These are phyloP conservation scores for Hyalella azteca DNA, from an alignment of 2,888 invertebrate genomes.

Conservation along the genomic window DNA sequence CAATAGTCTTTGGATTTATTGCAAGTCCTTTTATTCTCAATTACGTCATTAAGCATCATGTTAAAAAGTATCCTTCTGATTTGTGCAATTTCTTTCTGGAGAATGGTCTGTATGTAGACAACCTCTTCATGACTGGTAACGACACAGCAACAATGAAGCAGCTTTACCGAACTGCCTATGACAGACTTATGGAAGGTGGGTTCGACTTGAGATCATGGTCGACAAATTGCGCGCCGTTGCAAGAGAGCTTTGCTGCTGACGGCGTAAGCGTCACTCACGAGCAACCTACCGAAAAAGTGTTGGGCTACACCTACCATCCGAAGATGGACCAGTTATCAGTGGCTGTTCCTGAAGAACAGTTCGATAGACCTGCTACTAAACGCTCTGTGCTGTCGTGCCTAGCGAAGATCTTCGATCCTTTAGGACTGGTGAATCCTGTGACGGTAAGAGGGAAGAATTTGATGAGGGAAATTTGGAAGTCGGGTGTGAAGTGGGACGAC, in stretches of 20 bases:
- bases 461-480: not conserved
- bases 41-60: not conserved
- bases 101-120: not conserved
- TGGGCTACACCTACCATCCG: not conserved
- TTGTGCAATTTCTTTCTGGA: not conserved
- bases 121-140: not conserved
- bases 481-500: not conserved
- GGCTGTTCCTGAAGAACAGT: not conserved
- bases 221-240: not conserved
- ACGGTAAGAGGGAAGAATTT: not conserved
- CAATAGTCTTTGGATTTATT: not conserved
- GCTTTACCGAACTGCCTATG: not conserved
- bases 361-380: not conserved
- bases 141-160: not conserved
- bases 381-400: not conserved
- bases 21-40: not conserved
- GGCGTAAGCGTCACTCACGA: not conserved
- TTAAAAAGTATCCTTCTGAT: conserved; percentile 10
- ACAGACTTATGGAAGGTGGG: not conserved
- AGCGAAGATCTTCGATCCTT: not conserved
- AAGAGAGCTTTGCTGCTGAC: not conserved
- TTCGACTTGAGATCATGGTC: not conserved
- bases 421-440: not conserved
- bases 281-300: not conserved
- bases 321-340: not conserved